phyloP scores from a whole-genome alignment of 2,113 vertebrate species.

The Pterophyllum scalare region DNA sequence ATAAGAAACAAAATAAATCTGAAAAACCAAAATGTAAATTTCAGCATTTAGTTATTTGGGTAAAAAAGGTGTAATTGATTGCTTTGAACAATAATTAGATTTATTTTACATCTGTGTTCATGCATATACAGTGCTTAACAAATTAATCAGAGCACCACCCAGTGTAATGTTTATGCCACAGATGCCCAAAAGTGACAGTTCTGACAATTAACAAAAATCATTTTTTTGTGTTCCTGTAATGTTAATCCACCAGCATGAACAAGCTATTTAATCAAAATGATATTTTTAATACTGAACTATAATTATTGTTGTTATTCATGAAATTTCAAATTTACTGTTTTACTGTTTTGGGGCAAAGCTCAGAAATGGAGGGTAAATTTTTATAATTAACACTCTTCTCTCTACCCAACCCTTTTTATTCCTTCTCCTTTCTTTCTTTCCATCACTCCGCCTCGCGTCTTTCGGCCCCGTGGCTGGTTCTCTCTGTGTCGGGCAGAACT shows the following conservation, averaged over 20 bases:
- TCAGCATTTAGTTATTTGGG: neutral
- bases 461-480: constrained; percentile 65
- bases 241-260: neutral
- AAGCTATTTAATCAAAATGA: neutral
- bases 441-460: constrained; percentile 25
- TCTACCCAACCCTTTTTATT: constrained; percentile 67
- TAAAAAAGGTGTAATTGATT: neutral
- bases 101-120: neutral
- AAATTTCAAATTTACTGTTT: too few relatives aligned
- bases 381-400: constrained; percentile 76
- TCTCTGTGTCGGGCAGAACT: constrained; percentile 89
- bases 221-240: too few relatives aligned
- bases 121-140: neutral
- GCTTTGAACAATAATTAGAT: neutral
- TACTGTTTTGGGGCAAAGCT: constrained; percentile 22
- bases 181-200: neutral
- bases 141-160: neutral
- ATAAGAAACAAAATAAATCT: neutral
- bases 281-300: neutral
- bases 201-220: neutral
- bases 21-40: neutral
- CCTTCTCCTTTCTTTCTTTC: constrained; percentile 39
- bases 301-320: neutral
- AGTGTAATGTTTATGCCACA: neutral
- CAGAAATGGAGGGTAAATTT: constrained; percentile 28